These are phyloP conservation scores for Microctenopoma steveboyesi DNA, from an alignment of 2,797 vertebrate species.

Conservation along the genomic window DNA sequence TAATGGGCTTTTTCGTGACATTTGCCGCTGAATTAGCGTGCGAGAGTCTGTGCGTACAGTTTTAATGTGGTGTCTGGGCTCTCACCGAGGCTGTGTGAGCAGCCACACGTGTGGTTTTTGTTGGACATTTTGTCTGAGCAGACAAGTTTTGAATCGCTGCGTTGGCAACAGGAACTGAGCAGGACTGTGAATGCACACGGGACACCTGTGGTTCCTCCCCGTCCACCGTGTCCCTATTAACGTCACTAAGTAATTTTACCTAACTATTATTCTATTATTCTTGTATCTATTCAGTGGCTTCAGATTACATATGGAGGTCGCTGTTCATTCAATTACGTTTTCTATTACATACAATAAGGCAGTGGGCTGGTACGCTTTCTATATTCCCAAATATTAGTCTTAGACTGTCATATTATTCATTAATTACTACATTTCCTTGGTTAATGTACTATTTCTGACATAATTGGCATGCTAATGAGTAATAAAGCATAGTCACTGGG, in stretches of 20 bases:
- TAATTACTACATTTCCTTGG: not conserved
- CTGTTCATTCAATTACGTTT: not conserved
- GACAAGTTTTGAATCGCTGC: constrained; percentile 57
- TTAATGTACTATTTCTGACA: not conserved
- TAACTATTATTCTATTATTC: not conserved
- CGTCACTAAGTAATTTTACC: not conserved
- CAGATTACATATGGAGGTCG: not conserved
- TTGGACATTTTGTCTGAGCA: constrained; percentile 44
- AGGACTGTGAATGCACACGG: constrained; percentile 19
- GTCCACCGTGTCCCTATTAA: constrained; percentile 25
- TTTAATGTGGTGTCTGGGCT: not conserved
- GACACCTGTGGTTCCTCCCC: constrained; percentile 66
- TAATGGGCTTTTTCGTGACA: constrained; percentile 53
- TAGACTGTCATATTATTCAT: not conserved
- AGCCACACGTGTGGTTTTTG: constrained; percentile 13
- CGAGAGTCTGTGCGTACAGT: not conserved
- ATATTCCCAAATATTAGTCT: too few species aligned
- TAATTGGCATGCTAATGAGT: not conserved
- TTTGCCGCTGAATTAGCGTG: not conserved
- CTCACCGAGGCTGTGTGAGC: not conserved
- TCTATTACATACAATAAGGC: not conserved
- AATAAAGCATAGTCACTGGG: not conserved
- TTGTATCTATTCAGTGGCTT: not conserved
- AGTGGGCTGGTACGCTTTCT: not conserved
- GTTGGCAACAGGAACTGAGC: constrained; percentile 43